Evolutionary conservation across 2,113 vertebrate genomes (phyloP).

Genomic region (Tachysurus vachellii): DNA sequence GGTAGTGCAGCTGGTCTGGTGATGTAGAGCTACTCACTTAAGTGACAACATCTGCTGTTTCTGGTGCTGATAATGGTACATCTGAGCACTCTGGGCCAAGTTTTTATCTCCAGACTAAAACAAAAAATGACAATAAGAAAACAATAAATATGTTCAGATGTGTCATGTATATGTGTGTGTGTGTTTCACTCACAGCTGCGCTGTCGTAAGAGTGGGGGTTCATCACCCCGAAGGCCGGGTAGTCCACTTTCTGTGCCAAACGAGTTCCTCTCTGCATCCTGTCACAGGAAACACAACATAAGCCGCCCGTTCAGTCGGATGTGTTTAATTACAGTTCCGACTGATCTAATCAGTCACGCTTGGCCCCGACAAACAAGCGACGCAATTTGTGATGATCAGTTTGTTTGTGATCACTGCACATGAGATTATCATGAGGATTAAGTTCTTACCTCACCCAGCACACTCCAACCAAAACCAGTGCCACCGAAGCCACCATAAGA

Average conservation of each 20-base stretch:
- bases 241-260: constrained; percentile 82
- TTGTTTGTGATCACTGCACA: not conserved
- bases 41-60: constrained; percentile 94
- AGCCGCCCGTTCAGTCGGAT: not conserved
- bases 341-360: constrained; percentile 1
- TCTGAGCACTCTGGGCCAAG: constrained; percentile 88
- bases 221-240: constrained; percentile 68
- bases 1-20: not conserved
- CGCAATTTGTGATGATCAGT: not conserved
- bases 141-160: not conserved
- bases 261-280: constrained; percentile 82
- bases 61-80: constrained; percentile 97
- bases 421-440: too few relatives aligned
- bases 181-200: constrained; percentile 74
- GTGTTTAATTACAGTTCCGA: constrained; percentile 15
- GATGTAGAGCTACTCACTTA: constrained; percentile 73
- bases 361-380: not conserved
- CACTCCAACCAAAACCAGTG: constrained; percentile 72
- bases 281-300: constrained; percentile 22
- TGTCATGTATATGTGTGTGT: not conserved
- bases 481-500: constrained; percentile 72
- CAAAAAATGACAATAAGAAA: not conserved
- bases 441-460: constrained; percentile 87
- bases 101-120: constrained; percentile 86
- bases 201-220: constrained; percentile 71